Evolutionary conservation across 2,113 vertebrate genomes (phyloP).

Genomic region (Phodopus roborovskii): DNA sequence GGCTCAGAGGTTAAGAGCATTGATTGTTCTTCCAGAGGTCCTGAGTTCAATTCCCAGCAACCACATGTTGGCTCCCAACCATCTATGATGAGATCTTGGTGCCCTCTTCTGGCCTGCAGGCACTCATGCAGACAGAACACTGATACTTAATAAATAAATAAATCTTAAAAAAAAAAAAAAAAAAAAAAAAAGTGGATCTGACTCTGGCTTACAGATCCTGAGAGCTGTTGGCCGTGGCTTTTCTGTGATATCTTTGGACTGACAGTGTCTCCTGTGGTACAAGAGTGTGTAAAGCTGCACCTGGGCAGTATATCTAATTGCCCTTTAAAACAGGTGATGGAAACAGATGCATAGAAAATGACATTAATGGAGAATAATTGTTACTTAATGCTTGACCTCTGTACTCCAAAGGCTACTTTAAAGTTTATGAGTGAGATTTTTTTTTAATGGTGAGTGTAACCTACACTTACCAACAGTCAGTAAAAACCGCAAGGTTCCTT

Average conservation of each 20-base stretch:
- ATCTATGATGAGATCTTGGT: too few relatives aligned
- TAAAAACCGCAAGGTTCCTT: slow-evolving; percentile 26
- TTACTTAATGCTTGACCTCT: slow-evolving; percentile 23
- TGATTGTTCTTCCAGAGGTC: too few relatives aligned
- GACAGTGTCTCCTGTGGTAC: not conserved
- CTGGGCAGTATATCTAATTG: not conserved
- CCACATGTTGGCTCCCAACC: too few relatives aligned
- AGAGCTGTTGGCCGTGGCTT: not conserved
- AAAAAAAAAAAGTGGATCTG: not conserved
- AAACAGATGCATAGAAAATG: slow-evolving; percentile 51
- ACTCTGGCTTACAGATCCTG: not conserved
- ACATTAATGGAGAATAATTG: slow-evolving; percentile 47
- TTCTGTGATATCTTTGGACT: not conserved
- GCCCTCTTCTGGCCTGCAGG: too few relatives aligned
- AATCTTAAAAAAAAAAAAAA: too few relatives aligned
- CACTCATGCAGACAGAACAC: too few relatives aligned
- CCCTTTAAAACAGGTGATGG: not conserved
- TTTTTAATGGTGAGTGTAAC: not conserved
- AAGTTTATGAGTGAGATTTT: not conserved
- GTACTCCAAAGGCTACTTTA: slow-evolving; percentile 37
- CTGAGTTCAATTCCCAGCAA: too few relatives aligned
- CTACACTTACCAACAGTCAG: slow-evolving; percentile 14
- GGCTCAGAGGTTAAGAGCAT: too few relatives aligned
- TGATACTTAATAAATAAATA: too few relatives aligned
- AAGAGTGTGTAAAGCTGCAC: not conserved